Base-by-base conservation (phyloP, 1,140 invertebrate genomes). In the Neocloeon triangulifer region DNA sequence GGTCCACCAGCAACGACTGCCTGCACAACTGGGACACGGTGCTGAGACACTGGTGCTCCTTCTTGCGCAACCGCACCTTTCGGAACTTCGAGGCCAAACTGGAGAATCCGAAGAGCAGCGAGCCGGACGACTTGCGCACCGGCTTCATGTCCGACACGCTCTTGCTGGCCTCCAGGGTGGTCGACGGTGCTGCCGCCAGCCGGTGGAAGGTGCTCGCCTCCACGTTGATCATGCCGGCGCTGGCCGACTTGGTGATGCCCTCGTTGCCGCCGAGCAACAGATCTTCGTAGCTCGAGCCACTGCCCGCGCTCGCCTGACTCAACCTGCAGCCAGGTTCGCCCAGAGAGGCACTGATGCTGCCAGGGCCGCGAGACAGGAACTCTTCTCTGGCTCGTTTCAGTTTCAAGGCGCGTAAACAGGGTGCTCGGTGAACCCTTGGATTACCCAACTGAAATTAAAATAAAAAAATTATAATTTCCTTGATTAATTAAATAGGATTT, bases 211-310 rank as follows among this genome's bases (percentile, higher is more conserved):
- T 16, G 17, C 32, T 30, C n/a, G 32, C 32, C 10, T 23, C 19
- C 1, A 69, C 51, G 36, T 69, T 68, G 27, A 76, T 72, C 62
- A 73, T 73, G 8, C 70, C 71, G 0, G 63, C 71, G 39, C 71
- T 75, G 2, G 68, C 64, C 16, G 69, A 73, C 42, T 75, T 70
- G 2, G 64, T 59, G 3, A 71, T 45, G 7, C 52, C 40, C 3
- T 37, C 14, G 12, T 35, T 34, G 6, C 35, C 36, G 19, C 33
- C n/a, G n/a, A n/a, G n/a, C 9, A 30, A 15, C 12, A 12, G 13
- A 14, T 32, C 37, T n/a, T 55, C 44, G 34, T 54, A 59, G 8
- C 56, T 56, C 1, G 55, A 55, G 33, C 62, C 58, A 41, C 63
- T 67, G 14, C 55, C 60, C 20, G 59, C 59, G 40, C 63, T 66